Evolutionary conservation across 2,113 vertebrate genomes (phyloP), one percentile per base, ranked within the genome.

Genomic region (Bufo gargarizans): DNA sequence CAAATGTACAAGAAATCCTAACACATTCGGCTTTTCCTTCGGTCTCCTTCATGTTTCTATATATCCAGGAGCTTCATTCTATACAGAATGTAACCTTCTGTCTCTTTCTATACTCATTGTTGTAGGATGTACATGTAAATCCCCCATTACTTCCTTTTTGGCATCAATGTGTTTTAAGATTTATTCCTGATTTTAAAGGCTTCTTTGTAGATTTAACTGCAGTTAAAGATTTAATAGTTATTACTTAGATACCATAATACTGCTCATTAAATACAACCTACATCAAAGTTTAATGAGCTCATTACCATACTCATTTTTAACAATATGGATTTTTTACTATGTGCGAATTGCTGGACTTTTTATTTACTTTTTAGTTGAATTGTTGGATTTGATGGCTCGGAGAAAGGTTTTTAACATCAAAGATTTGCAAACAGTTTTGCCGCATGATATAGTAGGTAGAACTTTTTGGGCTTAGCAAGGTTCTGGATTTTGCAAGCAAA

Each of bases 211-310:
- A 69, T 67, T 78, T 84, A 84, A 84, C 74, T 89, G 81, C 58
- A 55, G 72, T 69, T 84, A 84, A 84, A 53, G 81, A 78, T 84
- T 67, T 84, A 84, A 89, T 78, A 84, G 87, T 89, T 84, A 67
- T 84, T 65, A 84, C 81, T 77, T 84, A 84, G 59, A 84, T 89
- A 84, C 59, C 56, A 50, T 84, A 89, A 89, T 63, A 77, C 82
- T 56, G 81, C 72, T 89, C 87, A 84, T 89, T 89, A 89, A 89
- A 84, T 84, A 89, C 72, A 84, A 78, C 72, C 82, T 84, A 74
- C 80, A 78, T 89, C 77, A 77, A 89, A 89, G 69, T 89, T 89
- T 89, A 89, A 89, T 84, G 87, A 89, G 72, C 74, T 84, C 81
- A 84, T 89, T 89, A 84, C 59, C 74, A 89, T 89, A 55, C 58